Conservation (phyloP, 2,113 vertebrate species). For the Perca flavescens region DNA sequence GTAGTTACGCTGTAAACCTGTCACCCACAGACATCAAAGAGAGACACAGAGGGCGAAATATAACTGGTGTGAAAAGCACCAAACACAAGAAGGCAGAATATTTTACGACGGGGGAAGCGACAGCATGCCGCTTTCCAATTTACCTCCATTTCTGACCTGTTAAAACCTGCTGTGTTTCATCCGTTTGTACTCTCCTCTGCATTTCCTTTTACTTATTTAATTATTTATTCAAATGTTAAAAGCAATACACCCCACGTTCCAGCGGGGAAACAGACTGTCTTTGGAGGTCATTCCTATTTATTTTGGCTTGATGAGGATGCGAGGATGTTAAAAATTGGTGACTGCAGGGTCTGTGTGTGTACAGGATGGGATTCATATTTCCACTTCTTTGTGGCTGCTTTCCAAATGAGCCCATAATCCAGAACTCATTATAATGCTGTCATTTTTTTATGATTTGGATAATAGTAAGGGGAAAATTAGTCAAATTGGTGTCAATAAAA, state of each 20-base stretch:
- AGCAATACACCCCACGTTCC: conserved; percentile 13
- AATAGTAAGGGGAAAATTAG: neutral
- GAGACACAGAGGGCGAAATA: conserved; percentile 53
- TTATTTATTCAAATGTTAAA: conserved; percentile 23
- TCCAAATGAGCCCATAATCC: conserved; percentile 27
- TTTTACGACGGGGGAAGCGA: conserved; percentile 41
- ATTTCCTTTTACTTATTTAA: conserved; percentile 26
- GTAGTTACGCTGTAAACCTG: conserved; percentile 49
- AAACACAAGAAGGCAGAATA: conserved; percentile 48
- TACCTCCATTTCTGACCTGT: conserved; percentile 55
- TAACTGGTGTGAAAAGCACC: conserved; percentile 61
- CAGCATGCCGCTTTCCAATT: conserved; percentile 63
- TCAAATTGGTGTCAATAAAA: conserved; percentile 26
- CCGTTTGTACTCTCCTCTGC: conserved; percentile 21
- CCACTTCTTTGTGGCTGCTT: conserved; percentile 1
- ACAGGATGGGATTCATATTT: conserved; percentile 9
- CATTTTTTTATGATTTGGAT: conserved; percentile 18
- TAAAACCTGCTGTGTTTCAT: conserved; percentile 54
- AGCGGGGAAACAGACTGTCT: neutral
- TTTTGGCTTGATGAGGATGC: conserved; percentile 28
- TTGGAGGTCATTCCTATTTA: conserved; percentile 39
- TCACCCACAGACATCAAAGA: conserved; percentile 71
- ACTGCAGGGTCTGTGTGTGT: conserved; percentile 17
- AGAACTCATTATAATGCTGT: conserved; percentile 24
- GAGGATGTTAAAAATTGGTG: conserved; percentile 24